Conservation (phyloP, 2,797 vertebrate species). For the Allobates femoralis region DNA sequence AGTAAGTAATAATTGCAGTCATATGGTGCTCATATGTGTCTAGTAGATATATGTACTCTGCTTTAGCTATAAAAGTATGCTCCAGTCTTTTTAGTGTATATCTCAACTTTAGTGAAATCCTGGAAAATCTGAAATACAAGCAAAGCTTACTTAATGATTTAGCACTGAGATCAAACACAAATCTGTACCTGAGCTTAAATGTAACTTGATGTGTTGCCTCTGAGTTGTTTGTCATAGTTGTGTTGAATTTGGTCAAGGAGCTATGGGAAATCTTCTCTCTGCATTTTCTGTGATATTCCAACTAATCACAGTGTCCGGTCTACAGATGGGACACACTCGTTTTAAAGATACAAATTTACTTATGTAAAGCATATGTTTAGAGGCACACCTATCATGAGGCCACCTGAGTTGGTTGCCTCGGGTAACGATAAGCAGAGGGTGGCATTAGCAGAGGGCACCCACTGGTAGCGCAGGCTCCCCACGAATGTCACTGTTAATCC, state of each 20-base stretch:
- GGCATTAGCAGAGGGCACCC: too few relatives aligned
- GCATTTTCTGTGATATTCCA: too few relatives aligned
- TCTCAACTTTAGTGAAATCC: neutral
- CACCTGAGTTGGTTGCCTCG: too few relatives aligned
- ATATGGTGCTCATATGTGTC: slow-evolving; percentile 1
- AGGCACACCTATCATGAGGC: too few relatives aligned
- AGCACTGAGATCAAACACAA: neutral
- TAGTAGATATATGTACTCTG: neutral
- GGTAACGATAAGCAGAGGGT: too few relatives aligned
- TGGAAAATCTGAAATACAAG: neutral
- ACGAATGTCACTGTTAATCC: too few relatives aligned
- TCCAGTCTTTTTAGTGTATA: neutral
- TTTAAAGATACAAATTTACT: too few relatives aligned
- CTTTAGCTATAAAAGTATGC: neutral
- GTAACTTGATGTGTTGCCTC: neutral
- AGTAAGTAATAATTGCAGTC: neutral
- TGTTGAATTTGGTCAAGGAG: neutral
- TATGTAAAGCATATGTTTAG: too few relatives aligned
- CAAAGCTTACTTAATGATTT: neutral
- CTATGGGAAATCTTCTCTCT: neutral
- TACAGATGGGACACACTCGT: too few relatives aligned
- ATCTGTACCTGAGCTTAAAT: neutral
- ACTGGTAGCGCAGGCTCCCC: too few relatives aligned
- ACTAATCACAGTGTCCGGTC: too few relatives aligned
- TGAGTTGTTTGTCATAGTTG: neutral